Evolutionary conservation across 2,113 vertebrate genomes (phyloP).

Genomic region (Sterna hirundo): DNA sequence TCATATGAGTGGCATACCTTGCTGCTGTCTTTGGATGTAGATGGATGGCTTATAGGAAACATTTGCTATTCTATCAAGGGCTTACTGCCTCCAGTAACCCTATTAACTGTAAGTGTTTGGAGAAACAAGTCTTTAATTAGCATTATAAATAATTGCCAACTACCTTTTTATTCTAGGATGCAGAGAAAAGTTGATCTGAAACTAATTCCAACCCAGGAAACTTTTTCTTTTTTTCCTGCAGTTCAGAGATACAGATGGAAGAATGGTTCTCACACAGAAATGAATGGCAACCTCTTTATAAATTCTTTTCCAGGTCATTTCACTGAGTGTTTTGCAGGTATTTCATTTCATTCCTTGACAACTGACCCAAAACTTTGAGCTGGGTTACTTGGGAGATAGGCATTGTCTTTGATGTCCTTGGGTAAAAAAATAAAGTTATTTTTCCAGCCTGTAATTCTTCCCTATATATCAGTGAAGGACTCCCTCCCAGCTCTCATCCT

Average conservation of each 20-base stretch:
- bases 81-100: not conserved
- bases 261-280: not conserved
- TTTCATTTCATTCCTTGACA: constrained; percentile 35
- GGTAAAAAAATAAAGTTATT: not conserved
- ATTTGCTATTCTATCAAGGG: not conserved
- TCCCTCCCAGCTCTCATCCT: not conserved
- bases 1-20: not conserved
- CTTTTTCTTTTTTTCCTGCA: not conserved
- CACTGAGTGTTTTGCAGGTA: constrained; percentile 27
- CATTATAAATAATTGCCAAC: not conserved
- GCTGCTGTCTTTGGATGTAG: not conserved
- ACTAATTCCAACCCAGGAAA: not conserved
- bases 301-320: constrained; percentile 44
- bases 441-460: not conserved
- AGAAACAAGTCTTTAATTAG: not conserved
- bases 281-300: not conserved
- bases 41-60: not conserved
- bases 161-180: not conserved
- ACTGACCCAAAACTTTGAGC: constrained; percentile 35
- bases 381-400: not conserved
- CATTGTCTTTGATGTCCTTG: not conserved
- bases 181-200: not conserved
- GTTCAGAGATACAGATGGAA: not conserved
- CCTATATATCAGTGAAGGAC: not conserved
- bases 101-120: not conserved